Evolutionary conservation across 2,888 invertebrate species (phyloP).

Genomic region (Anthoptus insignis): DNA sequence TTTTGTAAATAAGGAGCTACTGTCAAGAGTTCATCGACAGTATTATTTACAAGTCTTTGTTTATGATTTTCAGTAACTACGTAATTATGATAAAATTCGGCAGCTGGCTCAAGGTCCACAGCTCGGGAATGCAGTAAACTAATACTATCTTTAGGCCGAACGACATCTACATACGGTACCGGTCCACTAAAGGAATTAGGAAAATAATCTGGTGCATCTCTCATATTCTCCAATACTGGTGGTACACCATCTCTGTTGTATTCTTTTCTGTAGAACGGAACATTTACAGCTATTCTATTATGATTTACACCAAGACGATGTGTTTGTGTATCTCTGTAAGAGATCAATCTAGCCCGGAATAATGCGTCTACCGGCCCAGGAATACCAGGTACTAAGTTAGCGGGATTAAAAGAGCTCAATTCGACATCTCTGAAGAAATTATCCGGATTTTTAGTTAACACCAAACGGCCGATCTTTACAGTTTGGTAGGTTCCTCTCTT

Average conservation of each 20-base stretch:
- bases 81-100: slow-evolving; percentile 89
- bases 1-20: slow-evolving; percentile 88
- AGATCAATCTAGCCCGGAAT: slow-evolving; percentile 62
- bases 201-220: slow-evolving; percentile 96
- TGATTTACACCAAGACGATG: slow-evolving; percentile 68
- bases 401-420: slow-evolving; percentile 64
- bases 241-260: slow-evolving; percentile 85
- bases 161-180: slow-evolving; percentile 84
- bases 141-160: slow-evolving; percentile 55
- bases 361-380: slow-evolving; percentile 65
- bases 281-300: slow-evolving; percentile 65
- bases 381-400: slow-evolving; percentile 73
- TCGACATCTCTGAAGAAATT: slow-evolving; percentile 65
- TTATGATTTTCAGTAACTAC: slow-evolving; percentile 47
- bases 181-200: slow-evolving; percentile 98
- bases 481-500: slow-evolving; percentile 68
- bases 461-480: slow-evolving; percentile 62
- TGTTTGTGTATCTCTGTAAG: slow-evolving; percentile 66
- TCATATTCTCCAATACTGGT: slow-evolving; percentile 92
- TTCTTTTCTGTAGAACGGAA: slow-evolving; percentile 60
- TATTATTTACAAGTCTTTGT: slow-evolving; percentile 50
- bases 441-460: slow-evolving; percentile 62
- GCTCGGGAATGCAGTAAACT: slow-evolving; percentile 57
- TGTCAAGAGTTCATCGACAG: slow-evolving; percentile 40
- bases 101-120: slow-evolving; percentile 86